Evolutionary conservation across 2,888 invertebrate species (phyloP), one percentile per base, ranked within the genome.

Genomic region (Melanostoma scalare): DNA sequence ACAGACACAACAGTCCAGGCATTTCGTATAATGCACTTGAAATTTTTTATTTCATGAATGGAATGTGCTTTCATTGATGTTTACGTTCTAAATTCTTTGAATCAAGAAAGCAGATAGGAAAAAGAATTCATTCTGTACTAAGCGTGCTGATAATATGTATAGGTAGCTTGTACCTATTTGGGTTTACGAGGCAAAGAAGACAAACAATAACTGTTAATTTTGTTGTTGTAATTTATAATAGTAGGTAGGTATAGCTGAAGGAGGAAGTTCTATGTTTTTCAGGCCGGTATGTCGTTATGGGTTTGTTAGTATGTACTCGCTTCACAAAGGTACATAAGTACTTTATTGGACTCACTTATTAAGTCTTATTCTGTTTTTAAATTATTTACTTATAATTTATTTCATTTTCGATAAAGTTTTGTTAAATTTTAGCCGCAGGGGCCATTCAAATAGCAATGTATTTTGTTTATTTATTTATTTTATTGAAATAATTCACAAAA

Each of bases 11-110:
- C 52, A 42, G 6, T n/a, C 31, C 6, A n/a, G 10, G n/a, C 0
- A 6, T 48, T 50, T 33, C 20, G 46, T 9, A 52, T 38, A 68
- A 68, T 82, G 77, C 82, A 82, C 77, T 82, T 77, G 81, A 82
- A 73, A 60, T 56, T 8, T 67, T 63, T 48, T 73, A 60, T 72
- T 81, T 81, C 36, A 78, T 82, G 78, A 82, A 82, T 82, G 82
- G 68, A 82, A 82, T 73, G 77, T 73, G 78, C 68, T 68, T 73
- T 68, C 82, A 73, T 82, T 78, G 75, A 82, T 82, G 78, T 82
- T 82, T 78, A 82, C 77, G 73, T 82, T 82, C 33, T 73, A 46
- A 73, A 78, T 78, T 78, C 63, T 68, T 68, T 58, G 55, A 50
- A 42, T 48, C 6, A 30, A n/a, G 3, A 30, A 3, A 5, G 46